Evolutionary conservation across 2,113 vertebrate genomes (phyloP).

Genomic region (Clarias macrocephalus): DNA sequence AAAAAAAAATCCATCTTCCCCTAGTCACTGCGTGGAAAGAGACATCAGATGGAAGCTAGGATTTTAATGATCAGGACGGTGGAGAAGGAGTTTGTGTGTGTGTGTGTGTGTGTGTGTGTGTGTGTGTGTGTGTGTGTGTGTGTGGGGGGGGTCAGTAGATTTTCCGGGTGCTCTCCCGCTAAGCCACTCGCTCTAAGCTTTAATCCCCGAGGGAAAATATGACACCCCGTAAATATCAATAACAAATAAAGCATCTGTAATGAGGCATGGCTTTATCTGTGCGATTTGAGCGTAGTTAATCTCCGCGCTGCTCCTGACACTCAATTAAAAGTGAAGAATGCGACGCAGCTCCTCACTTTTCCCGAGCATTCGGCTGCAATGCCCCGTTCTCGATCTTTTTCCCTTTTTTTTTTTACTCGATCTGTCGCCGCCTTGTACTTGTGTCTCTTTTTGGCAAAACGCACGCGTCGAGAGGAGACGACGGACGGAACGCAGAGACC

Average conservation of each 20-base stretch:
- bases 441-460: not conserved
- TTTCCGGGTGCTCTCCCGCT: slow-evolving; percentile 32
- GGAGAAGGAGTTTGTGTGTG: not conserved
- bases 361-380: not conserved
- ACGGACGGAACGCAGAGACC: slow-evolving; percentile 1
- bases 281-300: slow-evolving; percentile 73
- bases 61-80: slow-evolving; percentile 24
- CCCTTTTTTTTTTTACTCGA: not conserved
- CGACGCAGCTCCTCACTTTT: slow-evolving; percentile 16
- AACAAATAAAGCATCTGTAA: slow-evolving; percentile 69
- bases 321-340: slow-evolving; percentile 78
- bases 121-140: not conserved
- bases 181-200: slow-evolving; percentile 47
- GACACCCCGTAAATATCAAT: slow-evolving; percentile 79
- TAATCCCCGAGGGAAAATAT: slow-evolving; percentile 55
- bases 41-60: slow-evolving; percentile 27
- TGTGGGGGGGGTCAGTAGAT: not conserved
- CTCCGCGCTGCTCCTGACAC: slow-evolving; percentile 72
- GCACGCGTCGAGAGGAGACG: not conserved
- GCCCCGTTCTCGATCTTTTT: slow-evolving; percentile 32
- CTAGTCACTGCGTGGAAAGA: not conserved
- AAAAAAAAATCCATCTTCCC: not conserved
- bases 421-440: not conserved
- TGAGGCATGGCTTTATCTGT: slow-evolving; percentile 64
- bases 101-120: not conserved